Percentiles rank a stretch among this genome's conserved stretches.
These are phyloP conservation scores for Drosophila bocqueti DNA, from an alignment of 1,140 invertebrate species.

Conservation along the genomic window DNA sequence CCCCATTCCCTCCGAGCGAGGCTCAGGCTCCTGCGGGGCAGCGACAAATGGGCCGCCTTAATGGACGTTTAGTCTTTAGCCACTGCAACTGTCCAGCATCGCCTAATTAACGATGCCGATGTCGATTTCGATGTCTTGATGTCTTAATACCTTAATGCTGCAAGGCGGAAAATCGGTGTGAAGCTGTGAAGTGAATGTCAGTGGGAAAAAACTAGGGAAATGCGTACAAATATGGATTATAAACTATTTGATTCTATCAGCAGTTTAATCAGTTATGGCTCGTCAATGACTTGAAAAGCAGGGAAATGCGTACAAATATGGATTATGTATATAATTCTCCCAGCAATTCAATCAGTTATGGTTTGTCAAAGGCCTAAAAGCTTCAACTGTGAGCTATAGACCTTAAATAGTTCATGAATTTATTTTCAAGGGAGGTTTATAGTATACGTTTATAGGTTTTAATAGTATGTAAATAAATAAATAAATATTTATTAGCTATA, in stretches of 20 bases:
- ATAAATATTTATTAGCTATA: too few species aligned
- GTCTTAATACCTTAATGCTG: conserved; percentile 31
- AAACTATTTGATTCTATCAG: conserved; percentile 8
- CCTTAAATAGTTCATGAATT: neutral
- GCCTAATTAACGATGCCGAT: conserved; percentile 64
- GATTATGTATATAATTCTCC: conserved; percentile 2
- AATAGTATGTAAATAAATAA: too few species aligned
- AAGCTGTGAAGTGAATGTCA: conserved; percentile 8
- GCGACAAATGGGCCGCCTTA: conserved; percentile 71
- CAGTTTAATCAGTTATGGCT: conserved; percentile 25
- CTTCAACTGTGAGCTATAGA: too few species aligned
- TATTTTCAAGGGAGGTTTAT: neutral
- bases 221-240: conserved; percentile 1
- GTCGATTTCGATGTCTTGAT: conserved; percentile 7
- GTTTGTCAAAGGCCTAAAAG: neutral
- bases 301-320: conserved; percentile 1
- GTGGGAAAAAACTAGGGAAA: conserved; percentile 3
- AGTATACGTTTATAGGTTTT: too few species aligned
- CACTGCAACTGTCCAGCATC: conserved; percentile 43
- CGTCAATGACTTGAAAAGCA: neutral
- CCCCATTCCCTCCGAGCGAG: neutral
- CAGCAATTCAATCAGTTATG: conserved; percentile 20
- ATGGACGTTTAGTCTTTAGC: conserved; percentile 59
- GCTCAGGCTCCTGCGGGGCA: conserved; percentile 41
- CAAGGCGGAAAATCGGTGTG: conserved; percentile 31